These are phyloP conservation scores for Tinamus guttatus DNA, from an alignment of 2,113 vertebrate genomes.

Conservation along the genomic window DNA sequence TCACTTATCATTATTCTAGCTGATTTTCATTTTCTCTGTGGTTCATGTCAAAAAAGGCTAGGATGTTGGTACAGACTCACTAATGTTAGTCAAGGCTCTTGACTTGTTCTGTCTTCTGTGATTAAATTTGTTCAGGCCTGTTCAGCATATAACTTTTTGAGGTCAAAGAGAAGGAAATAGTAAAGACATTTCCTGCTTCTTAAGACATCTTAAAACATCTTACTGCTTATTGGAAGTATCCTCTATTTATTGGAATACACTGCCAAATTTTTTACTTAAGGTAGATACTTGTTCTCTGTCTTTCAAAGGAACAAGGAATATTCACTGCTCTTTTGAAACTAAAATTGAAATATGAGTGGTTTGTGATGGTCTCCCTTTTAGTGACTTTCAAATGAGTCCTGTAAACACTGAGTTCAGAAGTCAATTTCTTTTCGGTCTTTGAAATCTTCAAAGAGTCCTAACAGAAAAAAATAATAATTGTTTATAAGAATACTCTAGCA, in stretches of 20 bases:
- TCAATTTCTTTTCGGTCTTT: not conserved
- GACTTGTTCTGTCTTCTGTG: not conserved
- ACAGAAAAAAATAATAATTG: not conserved
- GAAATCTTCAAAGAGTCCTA: not conserved
- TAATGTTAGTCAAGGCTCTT: rapidly evolving
- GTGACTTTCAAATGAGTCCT: not conserved
- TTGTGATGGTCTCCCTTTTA: not conserved
- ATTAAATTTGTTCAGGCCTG: not conserved
- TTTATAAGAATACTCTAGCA: not conserved
- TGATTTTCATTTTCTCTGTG: not conserved
- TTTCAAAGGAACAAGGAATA: not conserved
- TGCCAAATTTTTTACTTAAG: not conserved
- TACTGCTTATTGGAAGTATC: not conserved
- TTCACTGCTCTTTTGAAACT: not conserved
- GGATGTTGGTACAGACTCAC: not conserved
- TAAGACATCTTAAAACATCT: not conserved
- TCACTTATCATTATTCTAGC: not conserved
- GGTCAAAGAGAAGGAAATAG: not conserved
- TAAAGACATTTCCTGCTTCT: not conserved
- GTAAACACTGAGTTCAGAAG: not conserved
- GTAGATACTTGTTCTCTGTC: not conserved
- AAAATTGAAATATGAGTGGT: not conserved
- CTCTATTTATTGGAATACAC: not conserved
- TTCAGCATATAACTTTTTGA: not conserved
- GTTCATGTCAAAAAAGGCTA: not conserved